A percentile compares a stretch with the other conserved stretches of the same genome.
These are phyloP conservation scores for Wasmannia auropunctata DNA, from an alignment of 1,140 invertebrate species.

Conservation along the genomic window DNA sequence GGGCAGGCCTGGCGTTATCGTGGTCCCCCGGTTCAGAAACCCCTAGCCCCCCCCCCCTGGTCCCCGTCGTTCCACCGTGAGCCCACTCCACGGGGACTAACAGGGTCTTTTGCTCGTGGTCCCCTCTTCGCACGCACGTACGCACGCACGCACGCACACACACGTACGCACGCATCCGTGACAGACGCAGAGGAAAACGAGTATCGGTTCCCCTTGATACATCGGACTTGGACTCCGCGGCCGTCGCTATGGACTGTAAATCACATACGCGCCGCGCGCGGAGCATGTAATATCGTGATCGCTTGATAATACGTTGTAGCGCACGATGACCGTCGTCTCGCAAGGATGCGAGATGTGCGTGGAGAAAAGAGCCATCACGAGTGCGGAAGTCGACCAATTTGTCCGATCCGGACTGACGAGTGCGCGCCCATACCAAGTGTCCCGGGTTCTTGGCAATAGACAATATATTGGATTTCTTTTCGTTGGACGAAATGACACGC, in stretches of 20 bases:
- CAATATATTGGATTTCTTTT: too few relatives aligned
- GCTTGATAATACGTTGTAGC: background rate
- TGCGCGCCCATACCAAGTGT: conserved; percentile 23
- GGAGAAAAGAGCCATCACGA: background rate
- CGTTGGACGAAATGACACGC: too few relatives aligned
- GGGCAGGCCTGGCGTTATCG: conserved; percentile 74
- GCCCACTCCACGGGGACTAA: conserved; percentile 9
- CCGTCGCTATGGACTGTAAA: background rate
- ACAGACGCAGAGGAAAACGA: background rate
- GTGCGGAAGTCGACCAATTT: conserved; percentile 43
- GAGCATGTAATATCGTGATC: background rate
- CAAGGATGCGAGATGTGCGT: background rate
- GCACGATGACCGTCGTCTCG: background rate
- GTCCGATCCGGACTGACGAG: conserved; percentile 32
- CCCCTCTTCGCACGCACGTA: background rate
- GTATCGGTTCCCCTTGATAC: background rate
- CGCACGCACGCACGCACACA: too few relatives aligned
- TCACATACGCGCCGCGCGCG: background rate
- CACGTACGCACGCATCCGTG: background rate
- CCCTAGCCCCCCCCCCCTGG: conserved; percentile 41
- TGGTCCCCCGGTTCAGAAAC: conserved; percentile 57
- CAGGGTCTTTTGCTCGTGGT: background rate
- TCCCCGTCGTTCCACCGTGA: conserved; percentile 49
- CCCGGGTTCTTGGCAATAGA: background rate
- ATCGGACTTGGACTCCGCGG: background rate